These are phyloP conservation scores for Paracyclopina nana DNA, from an alignment of 1,140 invertebrate genomes.

Conservation along the genomic window DNA sequence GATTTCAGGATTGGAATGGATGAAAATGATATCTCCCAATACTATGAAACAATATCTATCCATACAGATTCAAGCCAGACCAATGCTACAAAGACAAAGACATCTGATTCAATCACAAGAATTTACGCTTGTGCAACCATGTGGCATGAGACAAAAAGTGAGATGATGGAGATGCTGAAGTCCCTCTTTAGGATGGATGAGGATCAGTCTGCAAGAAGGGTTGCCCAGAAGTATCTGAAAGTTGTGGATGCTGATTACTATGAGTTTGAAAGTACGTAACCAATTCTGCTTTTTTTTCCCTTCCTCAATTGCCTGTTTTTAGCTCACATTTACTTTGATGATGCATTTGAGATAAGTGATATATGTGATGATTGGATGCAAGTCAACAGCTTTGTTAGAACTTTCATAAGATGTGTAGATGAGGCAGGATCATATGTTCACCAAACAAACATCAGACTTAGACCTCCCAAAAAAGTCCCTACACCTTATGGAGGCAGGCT, in stretches of 20 bases:
- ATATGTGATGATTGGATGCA: conserved; percentile 80
- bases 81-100: conserved; percentile 41
- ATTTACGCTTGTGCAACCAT: conserved; percentile 63
- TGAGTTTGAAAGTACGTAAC: conserved; percentile 39
- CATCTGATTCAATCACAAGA: conserved; percentile 71
- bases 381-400: conserved; percentile 87
- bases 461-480: conserved; percentile 73
- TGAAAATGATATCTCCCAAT: conserved; percentile 73
- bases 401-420: conserved; percentile 77
- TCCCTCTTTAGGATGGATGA: conserved; percentile 39
- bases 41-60: conserved; percentile 80
- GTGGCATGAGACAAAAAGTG: conserved; percentile 43
- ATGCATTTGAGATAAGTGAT: conserved; percentile 89
- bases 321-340: conserved; percentile 98
- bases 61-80: conserved; percentile 65
- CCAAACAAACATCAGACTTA: conserved; percentile 65
- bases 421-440: conserved; percentile 88
- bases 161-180: conserved; percentile 42
- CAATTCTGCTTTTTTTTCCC: too few species aligned
- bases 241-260: conserved; percentile 44
- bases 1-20: conserved; percentile 38
- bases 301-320: conserved; percentile 26
- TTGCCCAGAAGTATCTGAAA: conserved; percentile 39
- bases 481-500: conserved; percentile 89
- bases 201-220: conserved; percentile 39